These are phyloP conservation scores for Crossaster papposus DNA, from an alignment of 53 echinoderm and acorn worm genomes.

Conservation along the genomic window DNA sequence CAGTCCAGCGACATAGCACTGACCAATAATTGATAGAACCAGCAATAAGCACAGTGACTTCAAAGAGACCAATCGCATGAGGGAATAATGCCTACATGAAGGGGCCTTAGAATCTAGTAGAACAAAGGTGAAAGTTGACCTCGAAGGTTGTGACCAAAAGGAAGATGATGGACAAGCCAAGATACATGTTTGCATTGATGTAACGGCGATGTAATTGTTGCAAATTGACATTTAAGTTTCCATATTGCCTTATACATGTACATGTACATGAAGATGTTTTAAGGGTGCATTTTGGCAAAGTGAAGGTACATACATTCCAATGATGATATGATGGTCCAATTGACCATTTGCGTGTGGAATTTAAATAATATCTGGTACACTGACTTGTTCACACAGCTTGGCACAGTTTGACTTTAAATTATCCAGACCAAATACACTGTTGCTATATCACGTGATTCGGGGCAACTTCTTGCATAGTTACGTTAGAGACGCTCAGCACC, in stretches of 20 bases:
- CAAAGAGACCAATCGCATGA: neutral
- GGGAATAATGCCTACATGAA: neutral
- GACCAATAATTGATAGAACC: neutral
- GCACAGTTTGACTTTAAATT: no score
- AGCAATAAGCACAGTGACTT: neutral
- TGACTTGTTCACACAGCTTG: no score
- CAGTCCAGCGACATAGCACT: slow-evolving; percentile 29
- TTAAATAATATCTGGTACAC: no score
- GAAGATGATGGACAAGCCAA: neutral
- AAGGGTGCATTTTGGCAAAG: no score
- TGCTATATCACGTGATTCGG: no score
- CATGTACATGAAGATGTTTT: neutral
- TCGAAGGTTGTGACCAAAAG: neutral
- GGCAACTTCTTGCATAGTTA: no score
- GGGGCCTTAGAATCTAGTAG: neutral
- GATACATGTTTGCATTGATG: neutral
- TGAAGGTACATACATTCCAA: no score
- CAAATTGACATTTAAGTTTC: neutral
- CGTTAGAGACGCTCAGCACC: no score
- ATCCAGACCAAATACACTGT: no score
- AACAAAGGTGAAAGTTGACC: neutral
- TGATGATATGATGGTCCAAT: no score
- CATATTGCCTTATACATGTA: neutral
- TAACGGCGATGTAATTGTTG: neutral
- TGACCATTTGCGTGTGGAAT: no score